Base-by-base conservation (phyloP, 64 coral and sea anemone species). In the Actinia tenebrosa region DNA sequence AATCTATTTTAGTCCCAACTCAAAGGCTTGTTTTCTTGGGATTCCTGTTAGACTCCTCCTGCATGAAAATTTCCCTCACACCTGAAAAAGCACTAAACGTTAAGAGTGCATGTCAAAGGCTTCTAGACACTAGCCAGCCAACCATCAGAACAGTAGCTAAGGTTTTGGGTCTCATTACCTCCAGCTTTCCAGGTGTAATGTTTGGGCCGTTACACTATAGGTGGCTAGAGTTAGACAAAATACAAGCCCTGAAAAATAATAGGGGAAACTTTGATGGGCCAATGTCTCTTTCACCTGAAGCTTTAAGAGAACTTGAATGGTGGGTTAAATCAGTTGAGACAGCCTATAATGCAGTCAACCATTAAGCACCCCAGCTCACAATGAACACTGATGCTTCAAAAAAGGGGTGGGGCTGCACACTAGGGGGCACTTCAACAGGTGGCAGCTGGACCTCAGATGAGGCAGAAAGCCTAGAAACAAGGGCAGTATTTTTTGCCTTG, bases 1-100 rank as follows among this genome's bases (percentile, higher is more conserved):
- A 37, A 37, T 37, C 30, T 37, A 37, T 37, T 37, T 37, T 37
- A 37, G 30, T 37, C 30, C 30, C 30, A 37, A 90, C 89, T 46
- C 89, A 90, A 78, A 20, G 42, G 45, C 66, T 90, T 30, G 83
- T 72, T 71, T 91, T 91, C 68, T 79, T 91, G 82, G 64, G 89
- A n/a, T 86, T 91, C 58, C 42, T 91, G 2, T 23, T 91, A n/a
- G 83, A 90, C 89, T 85, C 80, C 4, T 16, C 17, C 11, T 16
- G 22, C 18, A 90, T 90, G 89, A 64, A 47, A 69, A 59, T 87
- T 44, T 71, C 62, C 44, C 64, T 90, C 11, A 90, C 89, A 69
- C 18, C 82, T 91, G 89, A 91, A 20, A 91, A 78, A 56, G 89
- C 71, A 56, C 27, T 56, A 0, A 86, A 87, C 15, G 44, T 87